Percentiles rank a stretch among this genome's conserved stretches.
Conservation (phyloP, 1,140 invertebrate genomes). For the Drosophila nebulosa region DNA sequence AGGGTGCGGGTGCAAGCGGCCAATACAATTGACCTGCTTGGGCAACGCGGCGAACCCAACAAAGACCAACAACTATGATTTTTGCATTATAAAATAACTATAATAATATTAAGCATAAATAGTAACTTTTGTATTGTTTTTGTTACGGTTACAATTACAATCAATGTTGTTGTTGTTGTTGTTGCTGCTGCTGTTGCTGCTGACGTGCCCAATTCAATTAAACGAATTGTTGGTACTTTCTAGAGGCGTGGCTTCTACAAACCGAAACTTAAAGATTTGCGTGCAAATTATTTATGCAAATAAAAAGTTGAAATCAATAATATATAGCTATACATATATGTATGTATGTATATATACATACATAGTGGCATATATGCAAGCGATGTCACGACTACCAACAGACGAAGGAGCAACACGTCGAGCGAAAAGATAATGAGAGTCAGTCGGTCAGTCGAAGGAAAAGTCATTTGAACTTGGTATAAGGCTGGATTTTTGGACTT, state of each 20-base stretch:
- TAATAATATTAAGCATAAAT: constrained; percentile 32
- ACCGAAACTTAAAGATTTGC: constrained; percentile 29
- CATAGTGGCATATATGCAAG: not conserved
- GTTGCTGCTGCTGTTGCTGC: constrained; percentile 6
- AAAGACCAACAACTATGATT: constrained; percentile 18
- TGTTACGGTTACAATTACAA: not conserved
- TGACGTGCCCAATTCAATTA: constrained; percentile 59
- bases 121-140: not conserved
- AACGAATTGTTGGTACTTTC: constrained; percentile 11
- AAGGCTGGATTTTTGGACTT: too few species aligned
- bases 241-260: not conserved
- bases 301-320: constrained; percentile 4
- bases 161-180: constrained; percentile 8
- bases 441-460: too few species aligned
- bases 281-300: constrained; percentile 67
- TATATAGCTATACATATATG: too few species aligned
- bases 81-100: constrained; percentile 53
- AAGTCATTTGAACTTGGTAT: too few species aligned
- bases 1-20: constrained; percentile 16
- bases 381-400: not conserved
- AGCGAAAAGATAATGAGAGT: too few species aligned
- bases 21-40: constrained; percentile 65
- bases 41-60: constrained; percentile 20
- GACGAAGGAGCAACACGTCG: too few species aligned
- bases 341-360: constrained; percentile 8